Evolutionary conservation across 30 jellyfish, hydroid and myxozoan genomes (phyloP), one percentile per base, ranked within the genome.

Genomic region (Chironex yamaguchii): DNA sequence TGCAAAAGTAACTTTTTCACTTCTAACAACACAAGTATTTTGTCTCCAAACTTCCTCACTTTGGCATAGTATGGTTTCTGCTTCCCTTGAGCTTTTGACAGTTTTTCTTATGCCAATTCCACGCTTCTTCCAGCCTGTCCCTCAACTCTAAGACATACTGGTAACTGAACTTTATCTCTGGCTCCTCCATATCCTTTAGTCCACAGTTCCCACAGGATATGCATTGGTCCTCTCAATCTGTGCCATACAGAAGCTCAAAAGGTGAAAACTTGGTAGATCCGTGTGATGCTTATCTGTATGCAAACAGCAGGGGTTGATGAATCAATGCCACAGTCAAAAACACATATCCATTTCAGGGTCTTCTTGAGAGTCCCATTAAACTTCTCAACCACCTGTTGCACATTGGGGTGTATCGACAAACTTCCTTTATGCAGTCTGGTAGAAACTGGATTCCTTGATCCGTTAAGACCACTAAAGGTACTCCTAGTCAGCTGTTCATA

Each of bases 181-280:
- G n/a, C n/a, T n/a, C n/a, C n/a, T n/a, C n/a, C n/a, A n/a, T n/a
- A n/a, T n/a, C n/a, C n/a, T n/a, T n/a, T n/a, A n/a, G n/a, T n/a
- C n/a, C n/a, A n/a, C n/a, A n/a, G n/a, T n/a, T n/a, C n/a, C n/a
- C n/a, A n/a, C n/a, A n/a, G n/a, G n/a, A n/a, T n/a, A n/a, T 32
- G 23, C 64, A 74, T 9, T 3, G 87, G 87, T 21, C 87, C 87
- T 21, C 87, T 32, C 22, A 74, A 73, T 22, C 24, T 29, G 6
- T 80, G 84, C 89, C 89, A 29, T 50, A 77, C 31, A 77, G 30
- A 27, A 77, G 23, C 35, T 77, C 89, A 42, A 77, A 77, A 0
- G 89, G 89, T 21, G 89, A 52, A 34, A 77, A 52, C 4, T 80
- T 80, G 13, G 89, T 77, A 4, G 66, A 21, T 21, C 24, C 89